Evolutionary conservation across 2,797 vertebrate genomes (phyloP), one percentile per base, ranked within the genome.

Genomic region (Aplochiton taeniatus): DNA sequence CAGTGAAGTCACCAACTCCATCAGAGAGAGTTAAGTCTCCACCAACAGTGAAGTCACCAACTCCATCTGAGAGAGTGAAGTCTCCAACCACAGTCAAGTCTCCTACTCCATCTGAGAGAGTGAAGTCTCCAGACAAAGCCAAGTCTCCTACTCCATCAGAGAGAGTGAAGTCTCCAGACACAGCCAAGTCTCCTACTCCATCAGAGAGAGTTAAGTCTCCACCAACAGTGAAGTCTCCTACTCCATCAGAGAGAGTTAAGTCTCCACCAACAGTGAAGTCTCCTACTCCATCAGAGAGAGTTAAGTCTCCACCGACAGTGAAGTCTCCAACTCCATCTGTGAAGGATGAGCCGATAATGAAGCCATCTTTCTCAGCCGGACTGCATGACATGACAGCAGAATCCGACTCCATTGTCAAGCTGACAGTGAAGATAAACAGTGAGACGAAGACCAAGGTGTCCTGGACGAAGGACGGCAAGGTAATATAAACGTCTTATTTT

Each of bases 381-480:
- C 81, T 91, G 46, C 82, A 75, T 1, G 89, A 94, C 57, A 66
- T 83, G 66, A 80, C 82, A 31, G 74, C 84, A 70, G 74, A 72
- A 64, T 76, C 89, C 50, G 80, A 90, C 11, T 82, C 75, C 0
- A 56, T 75, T 43, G 74, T 89, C 55, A 93, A 87, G 72, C 77
- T 93, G 19, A 76, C 80, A 49, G 85, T 92, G 63, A 90, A 88
- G 79, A 59, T 81, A 52, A 80, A 74, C 4, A 91, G 91, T 87
- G 85, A 91, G 57, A 90, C 91, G 45, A 83, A 66, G 83, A 87
- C 91, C 41, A 68, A 68, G 19, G 68, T 90, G 54, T 78, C 53
- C 58, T 93, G 92, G 93, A 89, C 64, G 67, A 93, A 92, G 72
- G 88, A 92, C 77, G 90, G 89, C 81, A 89, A 92, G 89, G 93